phyloP scores from a whole-genome alignment of 2,113 vertebrate genomes.

The Prochilodus magdalenae region DNA sequence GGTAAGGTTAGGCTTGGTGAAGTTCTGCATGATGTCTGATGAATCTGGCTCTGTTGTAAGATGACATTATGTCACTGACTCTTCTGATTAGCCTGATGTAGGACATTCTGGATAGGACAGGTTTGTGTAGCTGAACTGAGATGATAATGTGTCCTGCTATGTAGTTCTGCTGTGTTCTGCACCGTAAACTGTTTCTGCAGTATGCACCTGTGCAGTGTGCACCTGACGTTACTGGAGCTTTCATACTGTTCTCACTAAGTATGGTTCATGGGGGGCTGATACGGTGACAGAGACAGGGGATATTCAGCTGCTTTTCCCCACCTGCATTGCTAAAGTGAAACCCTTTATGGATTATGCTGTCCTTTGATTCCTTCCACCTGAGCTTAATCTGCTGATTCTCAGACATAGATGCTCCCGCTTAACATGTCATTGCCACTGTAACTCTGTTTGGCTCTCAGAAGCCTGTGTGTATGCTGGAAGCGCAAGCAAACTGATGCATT shows the following conservation, averaged over 20 bases:
- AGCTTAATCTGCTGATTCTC: not conserved
- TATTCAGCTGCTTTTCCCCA: not conserved
- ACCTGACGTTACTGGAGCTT: conserved; percentile 25
- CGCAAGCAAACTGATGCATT: conserved; percentile 19
- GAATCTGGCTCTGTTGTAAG: not conserved
- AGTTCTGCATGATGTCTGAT: not conserved
- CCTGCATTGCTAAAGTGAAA: not conserved
- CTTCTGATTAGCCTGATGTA: not conserved
- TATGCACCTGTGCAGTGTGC: conserved; percentile 26
- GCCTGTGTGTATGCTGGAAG: not conserved
- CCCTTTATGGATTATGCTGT: not conserved
- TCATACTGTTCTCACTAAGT: not conserved
- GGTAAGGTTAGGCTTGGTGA: not conserved
- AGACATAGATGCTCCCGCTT: not conserved
- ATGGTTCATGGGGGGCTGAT: not conserved
- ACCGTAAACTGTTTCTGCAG: conserved; percentile 22
- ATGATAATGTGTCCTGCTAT: not conserved
- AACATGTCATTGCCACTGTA: not conserved
- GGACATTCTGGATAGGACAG: not conserved
- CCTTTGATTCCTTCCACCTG: not conserved
- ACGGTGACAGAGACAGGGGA: not conserved
- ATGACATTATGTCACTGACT: not conserved
- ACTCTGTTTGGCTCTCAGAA: not conserved
- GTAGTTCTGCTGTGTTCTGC: conserved; percentile 12
- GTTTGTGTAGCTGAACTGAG: not conserved